Base-by-base conservation (phyloP, 92 coral and sea anemone genomes). In the Epizoanthus stellaris region DNA sequence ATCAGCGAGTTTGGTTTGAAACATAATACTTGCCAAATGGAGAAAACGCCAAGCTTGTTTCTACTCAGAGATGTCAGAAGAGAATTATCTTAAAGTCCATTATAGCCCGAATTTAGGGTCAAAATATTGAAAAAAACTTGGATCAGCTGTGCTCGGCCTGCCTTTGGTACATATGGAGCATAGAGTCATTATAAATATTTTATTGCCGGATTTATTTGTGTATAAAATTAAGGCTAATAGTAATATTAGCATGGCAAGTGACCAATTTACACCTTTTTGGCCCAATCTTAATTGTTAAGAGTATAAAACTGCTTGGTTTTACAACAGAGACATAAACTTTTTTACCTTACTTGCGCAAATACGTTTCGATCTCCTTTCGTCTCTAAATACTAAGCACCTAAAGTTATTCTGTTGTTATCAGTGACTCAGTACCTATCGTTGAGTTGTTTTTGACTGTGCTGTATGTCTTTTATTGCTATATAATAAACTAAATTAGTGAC, bases 1-100 rank as follows among this genome's bases (percentile, higher is more conserved):
- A 79, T 79, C 70, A 79, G 70, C 58, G 65, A 63, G 90, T 90
- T 75, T 87, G 79, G 76, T 68, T 87, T 90, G 90, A 90, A 90
- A 90, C 62, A 65, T 72, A 86, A 90, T 90, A 86, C 93, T 82
- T 86, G 80, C 52, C 80, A 76, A 85, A 87, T 86, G 84, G 80
- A 42, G 61, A 21, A 79, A 68, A 88, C 90, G 64, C 77, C 65
- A 74, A 85, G 86, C 80, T 70, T 73, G 60, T 82, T 86, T 81
- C 84, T 89, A 94, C 98, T 94, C 92, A 93, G 84, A 88, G 14
- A 84, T 87, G 98, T 94, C 98, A 94, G 61, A 58, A 73, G 70
- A 92, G 90, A 92, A 82, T 82, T 85, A 94, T 92, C 85, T 90
- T 61, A 62, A 21, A 67, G 54, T 61, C 70, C 67, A 84, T 45